These are phyloP conservation scores for Sorex araneus DNA, from an alignment of 2,113 vertebrate species.

Conservation along the genomic window DNA sequence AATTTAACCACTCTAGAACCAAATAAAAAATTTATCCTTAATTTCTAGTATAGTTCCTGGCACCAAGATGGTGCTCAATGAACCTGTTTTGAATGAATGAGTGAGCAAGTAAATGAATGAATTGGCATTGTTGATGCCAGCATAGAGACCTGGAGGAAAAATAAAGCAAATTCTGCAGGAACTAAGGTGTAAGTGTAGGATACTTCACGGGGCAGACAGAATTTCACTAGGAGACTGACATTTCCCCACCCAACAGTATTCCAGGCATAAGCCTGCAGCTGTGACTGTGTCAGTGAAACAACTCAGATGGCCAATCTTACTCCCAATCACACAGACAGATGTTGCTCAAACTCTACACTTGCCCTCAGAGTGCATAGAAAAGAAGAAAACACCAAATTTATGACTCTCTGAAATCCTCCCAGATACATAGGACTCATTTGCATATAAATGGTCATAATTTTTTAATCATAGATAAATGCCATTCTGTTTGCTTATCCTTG, in stretches of 20 bases:
- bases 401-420: constrained; percentile 30
- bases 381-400: constrained; percentile 65
- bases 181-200: background rate
- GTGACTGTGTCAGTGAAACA: background rate
- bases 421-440: constrained; percentile 74
- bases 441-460: constrained; percentile 84
- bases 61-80: background rate
- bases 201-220: background rate
- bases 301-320: background rate
- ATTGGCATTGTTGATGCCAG: background rate
- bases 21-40: background rate
- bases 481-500: constrained; percentile 82
- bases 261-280: background rate
- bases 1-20: background rate
- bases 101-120: background rate
- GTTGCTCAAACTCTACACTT: background rate
- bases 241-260: background rate
- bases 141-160: background rate
- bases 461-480: constrained; percentile 83
- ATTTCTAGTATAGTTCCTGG: background rate
- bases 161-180: background rate
- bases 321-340: background rate
- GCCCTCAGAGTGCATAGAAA: constrained; percentile 20
- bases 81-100: background rate
- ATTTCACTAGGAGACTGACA: background rate